Conservation (phyloP, 2,113 vertebrate species). For the Thomomys bottae region DNA sequence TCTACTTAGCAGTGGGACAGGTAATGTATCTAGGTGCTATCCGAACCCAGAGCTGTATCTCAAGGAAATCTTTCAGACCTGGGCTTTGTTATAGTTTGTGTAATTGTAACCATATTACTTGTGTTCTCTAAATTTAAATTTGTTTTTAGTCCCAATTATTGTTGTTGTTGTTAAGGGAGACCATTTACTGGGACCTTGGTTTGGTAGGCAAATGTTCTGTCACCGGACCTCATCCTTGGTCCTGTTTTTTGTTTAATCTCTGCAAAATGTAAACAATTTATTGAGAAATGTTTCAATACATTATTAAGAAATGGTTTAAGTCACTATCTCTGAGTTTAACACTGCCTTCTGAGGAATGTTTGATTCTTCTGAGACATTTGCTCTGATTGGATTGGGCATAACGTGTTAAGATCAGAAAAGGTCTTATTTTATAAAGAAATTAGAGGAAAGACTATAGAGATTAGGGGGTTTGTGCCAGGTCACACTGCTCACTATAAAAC, state of each 20-base stretch:
- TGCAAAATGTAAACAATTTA: slow-evolving; percentile 40
- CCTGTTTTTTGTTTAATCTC: not conserved
- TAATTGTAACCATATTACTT: not conserved
- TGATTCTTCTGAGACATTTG: slow-evolving; percentile 15
- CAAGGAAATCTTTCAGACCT: not conserved
- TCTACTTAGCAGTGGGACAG: not conserved
- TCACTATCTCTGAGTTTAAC: slow-evolving; percentile 23
- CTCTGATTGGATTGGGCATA: not conserved
- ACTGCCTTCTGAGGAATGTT: slow-evolving; percentile 7
- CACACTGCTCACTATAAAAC: not conserved
- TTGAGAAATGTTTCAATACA: not conserved
- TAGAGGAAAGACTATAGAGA: not conserved
- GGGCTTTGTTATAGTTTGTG: not conserved
- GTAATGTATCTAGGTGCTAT: not conserved
- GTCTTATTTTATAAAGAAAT: not conserved
- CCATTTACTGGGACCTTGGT: not conserved
- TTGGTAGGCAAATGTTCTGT: no score
- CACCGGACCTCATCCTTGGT: not conserved
- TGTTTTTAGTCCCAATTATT: not conserved
- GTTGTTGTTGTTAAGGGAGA: not conserved
- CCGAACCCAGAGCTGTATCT: not conserved
- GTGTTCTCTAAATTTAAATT: not conserved
- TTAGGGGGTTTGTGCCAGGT: not conserved
- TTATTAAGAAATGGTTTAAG: slow-evolving; percentile 20
- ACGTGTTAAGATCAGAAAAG: not conserved